Percentiles rank a stretch among this genome's conserved stretches.
Evolutionary conservation across 2,888 invertebrate species (phyloP).

Genomic region (Syrphus vitripennis): DNA sequence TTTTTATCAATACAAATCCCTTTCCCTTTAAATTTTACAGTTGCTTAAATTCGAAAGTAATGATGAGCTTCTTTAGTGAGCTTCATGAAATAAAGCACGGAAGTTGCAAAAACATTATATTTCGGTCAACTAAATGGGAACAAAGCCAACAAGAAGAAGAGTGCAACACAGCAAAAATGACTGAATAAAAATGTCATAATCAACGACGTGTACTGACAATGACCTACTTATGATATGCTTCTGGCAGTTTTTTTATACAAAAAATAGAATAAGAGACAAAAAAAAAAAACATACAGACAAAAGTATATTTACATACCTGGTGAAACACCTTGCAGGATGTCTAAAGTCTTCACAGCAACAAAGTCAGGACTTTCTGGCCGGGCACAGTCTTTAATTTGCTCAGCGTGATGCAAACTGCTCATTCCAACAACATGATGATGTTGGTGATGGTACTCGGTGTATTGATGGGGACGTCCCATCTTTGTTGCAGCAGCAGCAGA

Average conservation of each 20-base stretch:
- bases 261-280: not conserved
- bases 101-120: constrained; percentile 14
- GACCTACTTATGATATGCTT: constrained; percentile 7
- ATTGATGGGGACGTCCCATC: constrained; percentile 73
- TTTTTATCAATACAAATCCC: no score
- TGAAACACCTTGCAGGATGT: constrained; percentile 80
- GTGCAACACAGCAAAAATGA: not conserved
- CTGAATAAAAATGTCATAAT: constrained; percentile 56
- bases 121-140: not conserved
- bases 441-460: constrained; percentile 74
- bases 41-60: not conserved
- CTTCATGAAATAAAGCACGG: constrained; percentile 44
- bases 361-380: constrained; percentile 75
- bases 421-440: constrained; percentile 72
- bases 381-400: constrained; percentile 65
- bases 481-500: constrained; percentile 20
- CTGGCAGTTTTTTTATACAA: not conserved
- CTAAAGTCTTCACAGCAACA: constrained; percentile 79
- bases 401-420: constrained; percentile 64
- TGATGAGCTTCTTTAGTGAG: not conserved
- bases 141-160: not conserved
- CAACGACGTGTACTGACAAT: constrained; percentile 49
- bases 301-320: constrained; percentile 76
- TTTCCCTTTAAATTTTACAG: not conserved
- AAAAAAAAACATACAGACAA: not conserved